Percentiles rank a stretch among this genome's conserved stretches.
Evolutionary conservation across 2,113 vertebrate genomes (phyloP).

Genomic region (Setophaga coronata): DNA sequence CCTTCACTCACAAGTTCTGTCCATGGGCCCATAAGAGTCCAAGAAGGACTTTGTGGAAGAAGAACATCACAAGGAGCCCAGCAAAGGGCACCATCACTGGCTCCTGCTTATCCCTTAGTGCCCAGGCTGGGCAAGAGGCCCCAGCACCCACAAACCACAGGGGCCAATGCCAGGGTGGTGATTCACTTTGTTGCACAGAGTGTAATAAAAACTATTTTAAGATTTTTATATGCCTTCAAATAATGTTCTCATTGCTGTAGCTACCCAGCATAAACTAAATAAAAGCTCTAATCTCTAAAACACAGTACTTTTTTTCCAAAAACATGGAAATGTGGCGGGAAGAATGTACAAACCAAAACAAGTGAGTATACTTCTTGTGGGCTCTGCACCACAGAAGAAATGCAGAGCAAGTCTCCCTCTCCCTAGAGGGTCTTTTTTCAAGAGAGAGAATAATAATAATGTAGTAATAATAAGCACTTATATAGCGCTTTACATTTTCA

Average conservation of each 20-base stretch:
- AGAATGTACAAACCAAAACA: slow-evolving; percentile 41
- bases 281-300: slow-evolving; percentile 18
- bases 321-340: background rate
- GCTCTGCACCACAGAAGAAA: slow-evolving; percentile 46
- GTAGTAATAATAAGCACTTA: slow-evolving; percentile 71
- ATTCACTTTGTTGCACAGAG: background rate
- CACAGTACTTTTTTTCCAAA: background rate
- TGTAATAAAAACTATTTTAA: background rate
- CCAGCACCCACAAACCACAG: background rate
- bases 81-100: background rate
- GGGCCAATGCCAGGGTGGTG: rapidly evolving
- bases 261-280: slow-evolving; percentile 1
- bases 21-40: background rate
- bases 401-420: slow-evolving; percentile 52
- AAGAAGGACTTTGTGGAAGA: background rate
- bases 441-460: slow-evolving; percentile 68
- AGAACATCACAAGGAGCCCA: background rate
- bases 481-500: slow-evolving; percentile 68
- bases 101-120: background rate
- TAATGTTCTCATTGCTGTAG: background rate
- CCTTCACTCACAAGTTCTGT: background rate
- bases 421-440: slow-evolving; percentile 59
- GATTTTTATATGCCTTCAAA: background rate
- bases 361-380: slow-evolving; percentile 30
- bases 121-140: background rate